Conservation (phyloP, 2,113 vertebrate genomes). For the Callospermophilus lateralis region DNA sequence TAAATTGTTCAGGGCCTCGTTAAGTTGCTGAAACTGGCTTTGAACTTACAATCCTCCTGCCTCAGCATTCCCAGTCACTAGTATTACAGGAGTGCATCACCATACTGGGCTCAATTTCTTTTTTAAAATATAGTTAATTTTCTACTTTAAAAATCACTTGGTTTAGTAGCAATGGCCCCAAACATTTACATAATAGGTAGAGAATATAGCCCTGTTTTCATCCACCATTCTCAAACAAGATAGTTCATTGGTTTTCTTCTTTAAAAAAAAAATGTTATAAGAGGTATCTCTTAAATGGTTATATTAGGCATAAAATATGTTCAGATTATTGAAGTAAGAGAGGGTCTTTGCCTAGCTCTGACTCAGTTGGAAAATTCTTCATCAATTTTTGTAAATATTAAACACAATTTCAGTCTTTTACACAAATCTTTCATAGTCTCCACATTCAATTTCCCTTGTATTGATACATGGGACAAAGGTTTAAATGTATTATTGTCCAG, state of each 20-base stretch:
- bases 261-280: not conserved
- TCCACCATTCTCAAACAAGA: not conserved
- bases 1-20: not conserved
- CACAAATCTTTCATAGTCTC: not conserved
- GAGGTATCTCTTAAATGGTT: not conserved
- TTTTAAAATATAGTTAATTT: not conserved
- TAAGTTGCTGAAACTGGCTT: no score
- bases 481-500: not conserved
- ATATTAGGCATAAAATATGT: not conserved
- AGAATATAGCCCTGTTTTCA: not conserved
- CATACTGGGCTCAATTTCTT: not conserved
- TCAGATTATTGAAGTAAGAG: not conserved
- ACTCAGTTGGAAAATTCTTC: not conserved
- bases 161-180: not conserved
- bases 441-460: not conserved
- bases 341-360: not conserved
- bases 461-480: not conserved
- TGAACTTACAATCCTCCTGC: not conserved
- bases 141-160: not conserved
- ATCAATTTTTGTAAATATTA: not conserved
- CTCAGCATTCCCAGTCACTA: not conserved
- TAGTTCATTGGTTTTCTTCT: not conserved
- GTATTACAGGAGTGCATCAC: no score
- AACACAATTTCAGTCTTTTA: not conserved
- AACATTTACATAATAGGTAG: not conserved